Percentiles rank a stretch among this genome's conserved stretches.
Conservation (phyloP, 1,140 invertebrate genomes). For the Campoletis sonorensis region DNA sequence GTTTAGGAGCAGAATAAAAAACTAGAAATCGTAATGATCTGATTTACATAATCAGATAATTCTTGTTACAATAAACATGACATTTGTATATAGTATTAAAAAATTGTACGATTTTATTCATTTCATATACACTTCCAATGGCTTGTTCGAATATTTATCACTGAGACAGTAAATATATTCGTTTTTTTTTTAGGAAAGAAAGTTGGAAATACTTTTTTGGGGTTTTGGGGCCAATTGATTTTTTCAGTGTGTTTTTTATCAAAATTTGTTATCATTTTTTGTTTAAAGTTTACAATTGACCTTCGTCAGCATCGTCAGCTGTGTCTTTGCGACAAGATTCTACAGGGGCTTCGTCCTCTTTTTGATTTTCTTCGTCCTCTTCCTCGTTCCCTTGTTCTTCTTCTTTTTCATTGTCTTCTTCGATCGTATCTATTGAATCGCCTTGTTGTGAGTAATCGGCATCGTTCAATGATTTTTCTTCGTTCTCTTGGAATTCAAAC, state of each 20-base stretch:
- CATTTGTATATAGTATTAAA: no score
- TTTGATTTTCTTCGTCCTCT: neutral
- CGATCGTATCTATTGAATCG: neutral
- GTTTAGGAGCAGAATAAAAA: no score
- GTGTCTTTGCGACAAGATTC: constrained; percentile 5
- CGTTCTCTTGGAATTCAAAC: neutral
- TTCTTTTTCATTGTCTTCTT: constrained; percentile 1
- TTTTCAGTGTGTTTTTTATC: neutral
- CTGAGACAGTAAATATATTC: no score
- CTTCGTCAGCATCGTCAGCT: neutral
- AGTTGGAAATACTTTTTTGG: no score
- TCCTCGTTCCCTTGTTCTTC: neutral
- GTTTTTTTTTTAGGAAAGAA: no score
- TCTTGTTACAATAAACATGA: no score
- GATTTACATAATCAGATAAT: no score
- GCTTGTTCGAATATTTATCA: no score
- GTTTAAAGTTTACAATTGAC: neutral
- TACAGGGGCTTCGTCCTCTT: neutral
- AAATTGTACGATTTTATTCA: no score
- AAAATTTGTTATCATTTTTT: neutral
- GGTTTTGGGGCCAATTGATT: neutral
- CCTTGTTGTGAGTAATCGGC: neutral
- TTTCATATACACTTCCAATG: no score
- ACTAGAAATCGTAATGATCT: no score
- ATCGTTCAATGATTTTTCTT: neutral